Conservation (phyloP, 35 echinoderm and acorn worm species). For the Lytechinus variegatus region DNA sequence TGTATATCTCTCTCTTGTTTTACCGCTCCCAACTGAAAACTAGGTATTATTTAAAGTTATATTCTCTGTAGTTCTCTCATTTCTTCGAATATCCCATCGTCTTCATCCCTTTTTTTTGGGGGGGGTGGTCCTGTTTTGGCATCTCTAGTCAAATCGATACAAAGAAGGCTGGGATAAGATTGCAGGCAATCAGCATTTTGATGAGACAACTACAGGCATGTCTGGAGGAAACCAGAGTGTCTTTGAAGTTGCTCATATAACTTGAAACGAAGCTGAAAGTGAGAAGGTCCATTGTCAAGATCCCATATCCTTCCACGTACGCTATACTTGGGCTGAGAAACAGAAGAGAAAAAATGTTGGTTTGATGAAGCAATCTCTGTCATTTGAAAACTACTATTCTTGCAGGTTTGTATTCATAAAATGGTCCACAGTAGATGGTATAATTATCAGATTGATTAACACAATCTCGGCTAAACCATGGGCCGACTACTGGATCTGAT, state of each 20-base stretch:
- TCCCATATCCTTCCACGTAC: not conserved
- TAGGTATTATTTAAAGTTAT: not conserved
- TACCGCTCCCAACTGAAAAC: not conserved
- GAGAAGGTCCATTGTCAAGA: not conserved
- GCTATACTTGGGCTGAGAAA: not conserved
- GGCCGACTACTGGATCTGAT: too few relatives aligned
- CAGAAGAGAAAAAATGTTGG: not conserved
- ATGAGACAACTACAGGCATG: not conserved
- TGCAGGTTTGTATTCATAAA: too few relatives aligned
- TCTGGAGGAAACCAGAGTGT: not conserved
- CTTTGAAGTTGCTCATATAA: not conserved
- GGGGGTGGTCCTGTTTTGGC: too few relatives aligned
- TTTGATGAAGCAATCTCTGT: not conserved
- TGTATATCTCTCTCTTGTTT: not conserved
- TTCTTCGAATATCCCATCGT: too few relatives aligned
- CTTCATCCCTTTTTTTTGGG: not conserved
- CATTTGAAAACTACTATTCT: too few relatives aligned
- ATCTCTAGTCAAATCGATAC: not conserved
- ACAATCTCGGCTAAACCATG: too few relatives aligned
- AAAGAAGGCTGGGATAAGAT: not conserved
- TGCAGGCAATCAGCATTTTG: not conserved
- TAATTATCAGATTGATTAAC: too few relatives aligned
- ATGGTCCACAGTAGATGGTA: too few relatives aligned
- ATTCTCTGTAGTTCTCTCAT: not conserved
- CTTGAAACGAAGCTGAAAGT: not conserved